phyloP scores from a whole-genome alignment of 1,140 invertebrate species.

The Trachymyrmex septentrionalis region DNA sequence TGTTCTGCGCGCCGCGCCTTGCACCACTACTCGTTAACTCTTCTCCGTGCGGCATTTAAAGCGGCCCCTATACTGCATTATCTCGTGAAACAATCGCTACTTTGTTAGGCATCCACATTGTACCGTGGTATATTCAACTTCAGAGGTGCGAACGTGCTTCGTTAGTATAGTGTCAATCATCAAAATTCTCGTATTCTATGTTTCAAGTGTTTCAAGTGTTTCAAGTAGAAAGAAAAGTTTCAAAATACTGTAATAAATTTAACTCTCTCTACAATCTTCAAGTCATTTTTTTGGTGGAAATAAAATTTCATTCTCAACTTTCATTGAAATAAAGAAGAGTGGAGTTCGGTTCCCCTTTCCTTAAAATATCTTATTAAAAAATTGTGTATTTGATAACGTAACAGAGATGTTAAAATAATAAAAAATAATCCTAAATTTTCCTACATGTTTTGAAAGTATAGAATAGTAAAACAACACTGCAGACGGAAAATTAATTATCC shows the following conservation, averaged over 20 bases:
- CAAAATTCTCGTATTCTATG: not conserved
- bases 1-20: not conserved
- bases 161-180: not conserved
- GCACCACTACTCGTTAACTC: slow-evolving; percentile 48
- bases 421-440: no score
- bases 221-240: not conserved
- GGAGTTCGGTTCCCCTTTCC: no score
- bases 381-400: no score
- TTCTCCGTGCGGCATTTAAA: slow-evolving; percentile 47
- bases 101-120: slow-evolving; percentile 46
- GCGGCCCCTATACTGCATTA: slow-evolving; percentile 34
- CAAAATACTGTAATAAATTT: not conserved
- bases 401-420: no score
- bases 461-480: no score
- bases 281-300: not conserved
- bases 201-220: not conserved
- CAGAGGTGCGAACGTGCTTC: slow-evolving; percentile 28
- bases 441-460: no score
- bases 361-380: no score
- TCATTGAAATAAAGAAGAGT: no score
- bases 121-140: slow-evolving; percentile 34
- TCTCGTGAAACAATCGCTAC: slow-evolving; percentile 55
- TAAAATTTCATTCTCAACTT: no score
- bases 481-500: no score
- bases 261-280: not conserved